Conservation (phyloP, 2,113 vertebrate species). For the Chaetura pelagica region DNA sequence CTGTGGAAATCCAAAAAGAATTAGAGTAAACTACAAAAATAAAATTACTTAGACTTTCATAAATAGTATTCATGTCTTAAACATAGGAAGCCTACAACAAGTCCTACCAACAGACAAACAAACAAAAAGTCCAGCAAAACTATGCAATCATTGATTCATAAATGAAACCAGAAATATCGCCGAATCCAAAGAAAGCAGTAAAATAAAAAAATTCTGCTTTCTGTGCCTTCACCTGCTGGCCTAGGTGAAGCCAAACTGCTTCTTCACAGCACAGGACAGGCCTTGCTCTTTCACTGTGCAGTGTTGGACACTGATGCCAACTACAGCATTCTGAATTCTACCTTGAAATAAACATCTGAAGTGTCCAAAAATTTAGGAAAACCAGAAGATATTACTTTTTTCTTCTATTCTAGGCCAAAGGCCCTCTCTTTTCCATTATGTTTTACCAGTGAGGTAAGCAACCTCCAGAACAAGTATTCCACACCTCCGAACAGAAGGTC, state of each 20-base stretch:
- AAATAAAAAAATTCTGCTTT: not conserved
- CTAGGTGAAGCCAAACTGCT: not conserved
- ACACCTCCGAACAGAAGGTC: not conserved
- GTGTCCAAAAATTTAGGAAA: accelerated
- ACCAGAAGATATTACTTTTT: not conserved
- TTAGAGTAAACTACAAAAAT: not conserved
- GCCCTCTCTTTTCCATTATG: not conserved
- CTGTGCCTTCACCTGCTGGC: not conserved
- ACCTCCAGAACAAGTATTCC: not conserved
- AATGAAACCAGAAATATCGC: not conserved
- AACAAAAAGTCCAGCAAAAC: not conserved
- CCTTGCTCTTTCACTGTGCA: not conserved
- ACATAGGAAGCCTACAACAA: not conserved
- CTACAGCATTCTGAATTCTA: not conserved
- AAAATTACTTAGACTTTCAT: not conserved
- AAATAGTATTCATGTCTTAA: not conserved
- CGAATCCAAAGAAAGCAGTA: not conserved
- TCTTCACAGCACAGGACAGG: not conserved
- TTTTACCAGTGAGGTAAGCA: not conserved
- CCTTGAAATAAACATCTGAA: not conserved
- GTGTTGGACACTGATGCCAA: not conserved
- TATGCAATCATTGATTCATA: not conserved
- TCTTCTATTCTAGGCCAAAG: not conserved
- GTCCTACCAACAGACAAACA: not conserved
- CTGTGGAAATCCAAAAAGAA: not conserved